A percentile compares a stretch with the other conserved stretches of the same genome.
Conservation (phyloP, 2,797 vertebrate species). For the Dromococcyx pavoninus region DNA sequence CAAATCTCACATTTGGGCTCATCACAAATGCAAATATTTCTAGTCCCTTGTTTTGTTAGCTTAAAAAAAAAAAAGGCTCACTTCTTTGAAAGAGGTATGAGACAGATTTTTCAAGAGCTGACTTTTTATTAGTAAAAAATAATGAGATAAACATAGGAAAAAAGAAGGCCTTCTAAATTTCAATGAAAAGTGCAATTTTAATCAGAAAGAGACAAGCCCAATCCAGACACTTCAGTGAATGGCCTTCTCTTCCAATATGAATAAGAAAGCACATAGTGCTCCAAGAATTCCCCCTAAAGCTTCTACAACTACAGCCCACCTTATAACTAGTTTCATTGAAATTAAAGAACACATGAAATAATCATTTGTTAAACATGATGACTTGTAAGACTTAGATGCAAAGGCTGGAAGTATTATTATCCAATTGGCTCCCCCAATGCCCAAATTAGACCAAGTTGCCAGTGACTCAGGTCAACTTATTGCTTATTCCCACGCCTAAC, state of each 20-base stretch:
- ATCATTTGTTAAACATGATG: no score
- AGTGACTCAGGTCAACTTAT: neutral
- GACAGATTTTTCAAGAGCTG: neutral
- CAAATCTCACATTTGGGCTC: neutral
- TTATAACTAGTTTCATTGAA: neutral
- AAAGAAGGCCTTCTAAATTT: neutral
- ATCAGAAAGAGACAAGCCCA: neutral
- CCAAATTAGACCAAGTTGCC: neutral
- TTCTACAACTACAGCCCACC: neutral
- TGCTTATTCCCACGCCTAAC: neutral
- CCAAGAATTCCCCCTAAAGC: neutral
- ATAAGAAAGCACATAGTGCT: neutral
- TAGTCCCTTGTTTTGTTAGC: neutral
- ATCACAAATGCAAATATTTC: neutral
- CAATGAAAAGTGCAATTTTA: conserved; percentile 1
- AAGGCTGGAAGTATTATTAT: neutral
- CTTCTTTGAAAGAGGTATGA: neutral
- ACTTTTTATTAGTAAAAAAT: neutral
- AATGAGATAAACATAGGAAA: neutral
- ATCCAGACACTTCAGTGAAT: neutral
- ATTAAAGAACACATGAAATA: neutral
- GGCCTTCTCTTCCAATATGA: neutral
- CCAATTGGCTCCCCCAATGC: neutral
- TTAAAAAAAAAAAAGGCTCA: neutral
- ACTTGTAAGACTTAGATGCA: neutral